Conservation (phyloP, 2,888 invertebrate genomes). For the Ypsolopha sequella region DNA sequence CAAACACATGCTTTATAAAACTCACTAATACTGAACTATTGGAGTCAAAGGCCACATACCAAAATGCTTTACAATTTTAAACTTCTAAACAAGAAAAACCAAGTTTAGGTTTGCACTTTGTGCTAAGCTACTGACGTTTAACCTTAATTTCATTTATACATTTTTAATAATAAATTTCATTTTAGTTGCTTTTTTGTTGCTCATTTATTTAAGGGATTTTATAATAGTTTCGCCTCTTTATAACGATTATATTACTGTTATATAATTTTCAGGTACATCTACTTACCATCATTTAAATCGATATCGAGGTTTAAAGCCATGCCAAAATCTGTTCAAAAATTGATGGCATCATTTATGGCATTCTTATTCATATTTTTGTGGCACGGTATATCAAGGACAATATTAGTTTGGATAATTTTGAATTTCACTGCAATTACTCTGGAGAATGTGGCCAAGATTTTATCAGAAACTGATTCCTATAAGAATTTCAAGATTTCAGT, state of each 20-base stretch:
- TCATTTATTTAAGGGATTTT: too few relatives aligned
- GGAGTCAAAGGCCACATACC: too few relatives aligned
- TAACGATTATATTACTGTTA: background rate
- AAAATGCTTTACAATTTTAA: too few relatives aligned
- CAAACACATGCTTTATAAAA: too few relatives aligned
- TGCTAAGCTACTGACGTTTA: too few relatives aligned
- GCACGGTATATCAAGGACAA: slow-evolving; percentile 86
- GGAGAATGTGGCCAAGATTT: slow-evolving; percentile 73
- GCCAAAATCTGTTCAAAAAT: slow-evolving; percentile 44
- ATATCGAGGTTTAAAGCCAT: background rate
- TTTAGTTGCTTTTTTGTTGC: too few relatives aligned
- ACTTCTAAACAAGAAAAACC: too few relatives aligned
- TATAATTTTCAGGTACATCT: slow-evolving; percentile 80
- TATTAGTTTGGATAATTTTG: slow-evolving; percentile 89
- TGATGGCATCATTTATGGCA: slow-evolving; percentile 79
- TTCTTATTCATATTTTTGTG: slow-evolving; percentile 90
- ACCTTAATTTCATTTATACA: too few relatives aligned
- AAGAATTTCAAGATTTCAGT: slow-evolving; percentile 41
- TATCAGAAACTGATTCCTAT: slow-evolving; percentile 58
- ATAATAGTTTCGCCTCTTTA: too few relatives aligned
- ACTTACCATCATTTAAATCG: slow-evolving; percentile 72
- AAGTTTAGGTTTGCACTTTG: too few relatives aligned
- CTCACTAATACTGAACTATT: too few relatives aligned
- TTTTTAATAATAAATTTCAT: too few relatives aligned
- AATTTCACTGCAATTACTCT: slow-evolving; percentile 85